Conservation (phyloP, 2,113 vertebrate species). For the Passer montanus region DNA sequence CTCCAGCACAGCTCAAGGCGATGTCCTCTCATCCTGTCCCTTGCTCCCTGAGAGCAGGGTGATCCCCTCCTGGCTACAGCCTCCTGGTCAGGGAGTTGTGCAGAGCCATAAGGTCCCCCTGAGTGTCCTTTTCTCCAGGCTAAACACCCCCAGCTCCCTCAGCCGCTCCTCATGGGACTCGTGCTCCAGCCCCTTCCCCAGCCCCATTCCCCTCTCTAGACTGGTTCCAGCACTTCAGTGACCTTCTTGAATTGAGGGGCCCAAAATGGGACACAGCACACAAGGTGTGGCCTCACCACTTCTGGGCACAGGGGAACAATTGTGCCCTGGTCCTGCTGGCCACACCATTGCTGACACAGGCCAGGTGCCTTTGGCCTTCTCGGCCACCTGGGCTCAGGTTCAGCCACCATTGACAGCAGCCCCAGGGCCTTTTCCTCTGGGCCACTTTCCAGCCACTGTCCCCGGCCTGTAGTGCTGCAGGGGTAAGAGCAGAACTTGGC, state of each 20-base stretch:
- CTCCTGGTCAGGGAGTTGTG: neutral
- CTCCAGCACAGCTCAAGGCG: neutral
- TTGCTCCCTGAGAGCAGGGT: too few relatives aligned
- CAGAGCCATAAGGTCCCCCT: neutral
- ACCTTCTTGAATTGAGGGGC: too few relatives aligned
- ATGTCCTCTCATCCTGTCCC: neutral
- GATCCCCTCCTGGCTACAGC: rapidly evolving
- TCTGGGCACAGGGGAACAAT: neutral
- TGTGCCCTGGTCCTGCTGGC: neutral
- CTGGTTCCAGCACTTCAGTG: rapidly evolving
- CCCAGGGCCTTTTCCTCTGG: neutral
- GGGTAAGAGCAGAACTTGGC: neutral
- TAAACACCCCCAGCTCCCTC: neutral
- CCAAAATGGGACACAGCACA: neutral
- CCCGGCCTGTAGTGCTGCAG: neutral
- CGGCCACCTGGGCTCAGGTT: neutral
- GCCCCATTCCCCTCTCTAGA: neutral
- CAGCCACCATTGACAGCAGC: neutral
- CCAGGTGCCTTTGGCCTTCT: neutral
- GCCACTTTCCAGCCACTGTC: neutral
- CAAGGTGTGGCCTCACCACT: rapidly evolving
- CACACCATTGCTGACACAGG: neutral
- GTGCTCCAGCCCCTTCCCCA: neutral
- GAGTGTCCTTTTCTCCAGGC: neutral
- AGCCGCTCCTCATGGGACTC: rapidly evolving